Percentiles rank a stretch among this genome's conserved stretches.
Conservation (phyloP, 1,140 invertebrate genomes). For the Xylocopa sonorina region DNA sequence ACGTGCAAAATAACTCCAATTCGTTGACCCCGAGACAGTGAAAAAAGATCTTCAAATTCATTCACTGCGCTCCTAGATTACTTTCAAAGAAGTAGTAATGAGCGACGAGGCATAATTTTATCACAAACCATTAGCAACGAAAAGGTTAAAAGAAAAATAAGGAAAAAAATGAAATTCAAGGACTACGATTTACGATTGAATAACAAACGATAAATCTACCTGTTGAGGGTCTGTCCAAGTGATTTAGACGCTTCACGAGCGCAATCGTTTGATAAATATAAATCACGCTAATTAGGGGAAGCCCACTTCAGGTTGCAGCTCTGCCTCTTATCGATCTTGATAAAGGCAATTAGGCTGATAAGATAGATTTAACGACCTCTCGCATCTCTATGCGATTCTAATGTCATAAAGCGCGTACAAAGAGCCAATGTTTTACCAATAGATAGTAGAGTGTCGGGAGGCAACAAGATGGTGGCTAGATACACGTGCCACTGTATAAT, state of each 20-base stretch:
- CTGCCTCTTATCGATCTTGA: conserved; percentile 16
- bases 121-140: neutral
- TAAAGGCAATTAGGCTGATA: conserved; percentile 26
- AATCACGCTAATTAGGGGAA: conserved; percentile 8
- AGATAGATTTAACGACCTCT: neutral
- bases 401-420: neutral
- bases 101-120: too few relatives aligned
- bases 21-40: too few relatives aligned
- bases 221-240: neutral
- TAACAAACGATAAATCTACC: conserved; percentile 7
- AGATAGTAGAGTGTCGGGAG: neutral
- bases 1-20: too few relatives aligned
- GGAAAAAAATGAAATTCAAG: neutral
- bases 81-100: too few relatives aligned
- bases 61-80: too few relatives aligned
- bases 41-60: too few relatives aligned
- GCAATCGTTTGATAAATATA: conserved; percentile 15
- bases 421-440: neutral
- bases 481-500: neutral
- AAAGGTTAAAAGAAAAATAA: neutral
- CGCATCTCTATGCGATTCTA: neutral
- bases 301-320: neutral
- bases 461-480: neutral
- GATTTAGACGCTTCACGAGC: neutral
- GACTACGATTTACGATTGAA: neutral